These are phyloP conservation scores for Dromaius novaehollandiae DNA, from an alignment of 2,113 vertebrate genomes.

Conservation along the genomic window DNA sequence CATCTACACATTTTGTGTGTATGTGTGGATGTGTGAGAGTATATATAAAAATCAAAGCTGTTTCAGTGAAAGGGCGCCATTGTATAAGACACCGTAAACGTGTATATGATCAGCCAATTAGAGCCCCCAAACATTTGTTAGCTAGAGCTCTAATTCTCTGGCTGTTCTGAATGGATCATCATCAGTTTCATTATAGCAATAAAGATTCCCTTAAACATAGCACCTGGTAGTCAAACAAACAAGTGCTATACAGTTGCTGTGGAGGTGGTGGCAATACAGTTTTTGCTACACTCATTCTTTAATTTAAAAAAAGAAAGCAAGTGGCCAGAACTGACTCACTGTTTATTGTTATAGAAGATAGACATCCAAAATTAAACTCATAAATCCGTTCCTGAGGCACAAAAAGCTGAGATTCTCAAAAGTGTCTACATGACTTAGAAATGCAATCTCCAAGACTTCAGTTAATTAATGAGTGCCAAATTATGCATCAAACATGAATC, in stretches of 20 bases:
- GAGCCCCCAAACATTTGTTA: neutral
- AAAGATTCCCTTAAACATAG: neutral
- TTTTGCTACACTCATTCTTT: neutral
- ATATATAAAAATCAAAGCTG: neutral
- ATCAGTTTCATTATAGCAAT: neutral
- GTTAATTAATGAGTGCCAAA: neutral
- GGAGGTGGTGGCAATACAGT: accelerated
- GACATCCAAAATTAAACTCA: neutral
- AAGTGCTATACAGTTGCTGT: neutral
- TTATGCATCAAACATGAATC: neutral
- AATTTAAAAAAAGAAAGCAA: neutral
- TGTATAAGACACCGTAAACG: neutral
- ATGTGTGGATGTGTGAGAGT: neutral
- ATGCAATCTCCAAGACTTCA: neutral
- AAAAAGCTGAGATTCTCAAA: neutral
- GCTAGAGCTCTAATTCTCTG: neutral
- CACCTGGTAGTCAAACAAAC: neutral
- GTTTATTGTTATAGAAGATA: neutral
- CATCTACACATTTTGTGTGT: neutral
- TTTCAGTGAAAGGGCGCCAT: neutral
- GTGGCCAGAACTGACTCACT: neutral
- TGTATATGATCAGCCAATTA: neutral
- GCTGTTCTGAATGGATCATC: neutral
- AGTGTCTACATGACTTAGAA: neutral
- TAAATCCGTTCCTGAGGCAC: neutral